phyloP scores from a whole-genome alignment of 1,140 invertebrate species.

The Bicyclus anynana region DNA sequence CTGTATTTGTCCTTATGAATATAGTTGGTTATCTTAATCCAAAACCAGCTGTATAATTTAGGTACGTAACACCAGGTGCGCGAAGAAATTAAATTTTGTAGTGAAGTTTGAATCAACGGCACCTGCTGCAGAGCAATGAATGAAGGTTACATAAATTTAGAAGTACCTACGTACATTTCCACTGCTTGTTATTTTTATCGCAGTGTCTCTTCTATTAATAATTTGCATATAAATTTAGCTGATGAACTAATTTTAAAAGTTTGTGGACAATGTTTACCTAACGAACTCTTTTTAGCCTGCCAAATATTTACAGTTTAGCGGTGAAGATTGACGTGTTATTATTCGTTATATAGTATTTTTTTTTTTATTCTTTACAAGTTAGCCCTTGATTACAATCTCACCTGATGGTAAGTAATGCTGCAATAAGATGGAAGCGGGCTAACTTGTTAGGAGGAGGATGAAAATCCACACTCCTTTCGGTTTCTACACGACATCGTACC shows the following conservation, averaged over 20 bases:
- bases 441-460: too few species aligned
- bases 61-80: neutral
- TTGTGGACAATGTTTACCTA: neutral
- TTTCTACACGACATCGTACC: too few species aligned
- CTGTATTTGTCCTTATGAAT: too few species aligned
- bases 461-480: too few species aligned
- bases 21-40: neutral
- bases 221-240: slow-evolving; percentile 6
- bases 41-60: neutral
- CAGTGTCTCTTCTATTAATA: slow-evolving; percentile 15
- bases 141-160: slow-evolving; percentile 15
- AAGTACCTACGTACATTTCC: neutral
- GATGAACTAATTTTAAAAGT: slow-evolving; percentile 10
- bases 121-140: slow-evolving; percentile 8
- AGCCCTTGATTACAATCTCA: too few species aligned
- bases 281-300: neutral
- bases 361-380: too few species aligned
- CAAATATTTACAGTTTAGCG: neutral
- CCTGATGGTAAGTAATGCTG: too few species aligned
- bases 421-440: too few species aligned
- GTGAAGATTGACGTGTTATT: too few species aligned
- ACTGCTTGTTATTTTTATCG: slow-evolving; percentile 9
- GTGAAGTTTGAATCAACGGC: slow-evolving; percentile 6
- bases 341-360: too few species aligned
- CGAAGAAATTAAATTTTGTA: neutral